Evolutionary conservation across 2,797 vertebrate genomes (phyloP), one percentile per base, ranked within the genome.

Genomic region (Danio tinwini): DNA sequence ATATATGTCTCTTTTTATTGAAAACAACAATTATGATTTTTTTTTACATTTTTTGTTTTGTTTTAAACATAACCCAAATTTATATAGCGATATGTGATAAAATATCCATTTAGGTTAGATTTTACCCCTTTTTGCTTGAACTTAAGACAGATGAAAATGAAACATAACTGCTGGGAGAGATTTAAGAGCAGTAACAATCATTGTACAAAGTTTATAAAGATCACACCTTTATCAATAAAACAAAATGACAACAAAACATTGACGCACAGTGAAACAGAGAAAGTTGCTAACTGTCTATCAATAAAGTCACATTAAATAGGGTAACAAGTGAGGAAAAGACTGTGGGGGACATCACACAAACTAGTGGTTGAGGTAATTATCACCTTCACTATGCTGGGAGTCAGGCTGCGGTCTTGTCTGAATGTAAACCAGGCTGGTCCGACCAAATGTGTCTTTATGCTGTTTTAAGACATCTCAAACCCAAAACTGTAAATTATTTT

Each of bases 341-440:
- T 7, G 65, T 7, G 4, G 16, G 16, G 29, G 45, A 50, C 40
- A 52, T 19, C 12, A 64, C 49, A 14, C 47, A 42, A 29, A 21
- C 29, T 49, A 40, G 7, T 47, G 14, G 19, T 47, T 73, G 17
- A 73, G 11, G 59, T 17, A 12, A 62, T 74, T 17, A 74, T 39
- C 42, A 59, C 8, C 14, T 52, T 37, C 44, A 39, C 19, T 6
- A 19, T 14, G 37, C 37, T 53, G 21, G 5, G 40, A 42, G 11
- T 42, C 52, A 21, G 42, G 13, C 44, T 61, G 44, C 4, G 55
- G 14, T 10, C 40, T 72, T 16, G 12, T n/a, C 6, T 73, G 53
- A 68, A 37, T n/a, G 39, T 19, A 75, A 75, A 4, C 55, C 21
- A 74, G 37, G 17, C 59, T n/a, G n/a, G n/a, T n/a, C n/a, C 16